Conservation (phyloP, 2,888 invertebrate species). For the Drosophila pseudotalamancana region DNA sequence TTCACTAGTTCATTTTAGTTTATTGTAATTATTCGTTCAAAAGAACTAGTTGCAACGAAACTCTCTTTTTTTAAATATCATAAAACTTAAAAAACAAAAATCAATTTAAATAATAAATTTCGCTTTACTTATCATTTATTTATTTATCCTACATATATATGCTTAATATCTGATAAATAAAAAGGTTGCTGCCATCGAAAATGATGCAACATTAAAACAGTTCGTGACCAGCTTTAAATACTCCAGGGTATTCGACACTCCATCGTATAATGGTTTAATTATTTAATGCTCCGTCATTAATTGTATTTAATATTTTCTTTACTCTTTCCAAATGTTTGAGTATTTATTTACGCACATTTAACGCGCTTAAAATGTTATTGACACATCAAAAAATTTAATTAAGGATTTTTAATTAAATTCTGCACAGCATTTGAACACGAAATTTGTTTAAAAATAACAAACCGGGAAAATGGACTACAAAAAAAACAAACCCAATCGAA, state of each 20-base stretch:
- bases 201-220: neutral
- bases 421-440: neutral
- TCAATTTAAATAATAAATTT: neutral
- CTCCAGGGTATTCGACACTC: neutral
- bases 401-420: slow-evolving; percentile 12
- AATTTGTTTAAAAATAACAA: slow-evolving; percentile 4
- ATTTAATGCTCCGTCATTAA: slow-evolving; percentile 17
- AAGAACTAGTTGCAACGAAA: no score
- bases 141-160: no score
- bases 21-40: no score
- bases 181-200: no score
- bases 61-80: no score
- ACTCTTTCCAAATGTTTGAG: neutral
- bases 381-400: slow-evolving; percentile 24
- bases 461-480: no score
- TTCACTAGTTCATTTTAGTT: no score
- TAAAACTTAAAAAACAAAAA: no score
- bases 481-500: no score
- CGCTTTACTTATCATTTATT: no score
- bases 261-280: neutral
- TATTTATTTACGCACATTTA: slow-evolving; percentile 14
- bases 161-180: no score
- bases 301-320: slow-evolving; percentile 1
- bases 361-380: slow-evolving; percentile 7
- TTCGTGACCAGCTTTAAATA: neutral